Evolutionary conservation across 2,888 invertebrate genomes (phyloP), one percentile per base, ranked within the genome.

Genomic region (Orthosia gothica): DNA sequence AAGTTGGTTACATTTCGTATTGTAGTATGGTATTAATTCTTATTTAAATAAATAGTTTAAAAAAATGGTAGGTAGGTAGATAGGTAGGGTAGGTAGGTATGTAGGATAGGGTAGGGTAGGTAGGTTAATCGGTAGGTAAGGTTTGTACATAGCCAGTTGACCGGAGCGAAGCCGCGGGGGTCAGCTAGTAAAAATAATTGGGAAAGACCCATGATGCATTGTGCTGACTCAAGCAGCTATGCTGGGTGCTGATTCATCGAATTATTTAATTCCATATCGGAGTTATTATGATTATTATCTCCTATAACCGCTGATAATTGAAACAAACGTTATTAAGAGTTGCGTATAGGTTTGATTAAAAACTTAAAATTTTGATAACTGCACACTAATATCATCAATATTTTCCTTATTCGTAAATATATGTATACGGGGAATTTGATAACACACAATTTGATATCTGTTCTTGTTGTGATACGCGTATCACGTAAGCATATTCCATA

Each of bases 381-480:
- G n/a, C n/a, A n/a, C n/a, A n/a, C n/a, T n/a, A n/a, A n/a, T n/a
- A 47, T 15, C 11, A 13, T 5, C 18, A 13, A 32, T 20, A 40
- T 74, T 74, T 74, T 74, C 74, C 77, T 77, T 20, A 57, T 76
- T 50, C 23, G 32, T 68, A 50, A 49, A 40, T 16, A 50, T 20
- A 26, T 7, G 20, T 45, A 18, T 58, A 58, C 74, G 12, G 9
- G 0, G 50, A 74, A 74, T 68, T 58, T 32, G 77, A 68, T 74
- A 68, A 71, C 4, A 50, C 3, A 57, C n/a, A n/a, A n/a, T n/a
- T n/a, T n/a, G n/a, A n/a, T 76, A 74, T 76, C 77, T 26, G 5
- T 26, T 12, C 45, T 18, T 64, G n/a, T 57, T 26, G 49, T 50
- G 40, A 50, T 62, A 74, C 0, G 16, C 12, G n/a, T 12, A 45